These are phyloP conservation scores for Agrochola lychnidis DNA, from an alignment of 2,888 invertebrate species.

Conservation along the genomic window DNA sequence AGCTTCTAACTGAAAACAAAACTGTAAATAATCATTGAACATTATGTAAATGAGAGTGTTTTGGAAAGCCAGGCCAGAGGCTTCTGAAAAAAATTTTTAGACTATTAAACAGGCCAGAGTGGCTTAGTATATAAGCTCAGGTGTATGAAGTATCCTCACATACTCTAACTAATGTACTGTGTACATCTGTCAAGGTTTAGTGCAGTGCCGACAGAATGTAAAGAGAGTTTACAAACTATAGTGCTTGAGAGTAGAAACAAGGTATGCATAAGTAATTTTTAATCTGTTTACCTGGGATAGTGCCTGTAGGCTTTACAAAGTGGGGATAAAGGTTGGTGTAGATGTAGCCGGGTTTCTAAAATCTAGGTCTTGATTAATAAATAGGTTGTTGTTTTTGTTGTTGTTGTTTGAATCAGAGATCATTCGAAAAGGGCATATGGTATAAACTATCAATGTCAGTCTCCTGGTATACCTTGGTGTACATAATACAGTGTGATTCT, in stretches of 20 bases:
- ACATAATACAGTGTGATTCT: no score
- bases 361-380: neutral
- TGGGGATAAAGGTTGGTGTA: neutral
- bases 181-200: conserved; percentile 20
- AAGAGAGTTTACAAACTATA: conserved; percentile 16
- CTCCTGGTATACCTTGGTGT: no score
- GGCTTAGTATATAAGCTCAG: neutral
- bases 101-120: no score
- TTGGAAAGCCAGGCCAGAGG: neutral
- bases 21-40: neutral
- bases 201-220: neutral
- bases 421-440: no score
- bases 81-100: neutral
- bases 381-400: no score
- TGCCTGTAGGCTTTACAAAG: conserved; percentile 14
- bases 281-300: conserved; percentile 38
- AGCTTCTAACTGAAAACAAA: no score
- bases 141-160: neutral
- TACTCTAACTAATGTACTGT: neutral
- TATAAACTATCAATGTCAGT: no score
- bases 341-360: neutral
- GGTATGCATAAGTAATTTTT: conserved; percentile 57
- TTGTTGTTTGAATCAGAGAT: no score
- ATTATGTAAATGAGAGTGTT: neutral
- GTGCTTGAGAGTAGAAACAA: conserved; percentile 8